phyloP scores from a whole-genome alignment of 2,797 vertebrate species.

The Alcedo quadribrachys region DNA sequence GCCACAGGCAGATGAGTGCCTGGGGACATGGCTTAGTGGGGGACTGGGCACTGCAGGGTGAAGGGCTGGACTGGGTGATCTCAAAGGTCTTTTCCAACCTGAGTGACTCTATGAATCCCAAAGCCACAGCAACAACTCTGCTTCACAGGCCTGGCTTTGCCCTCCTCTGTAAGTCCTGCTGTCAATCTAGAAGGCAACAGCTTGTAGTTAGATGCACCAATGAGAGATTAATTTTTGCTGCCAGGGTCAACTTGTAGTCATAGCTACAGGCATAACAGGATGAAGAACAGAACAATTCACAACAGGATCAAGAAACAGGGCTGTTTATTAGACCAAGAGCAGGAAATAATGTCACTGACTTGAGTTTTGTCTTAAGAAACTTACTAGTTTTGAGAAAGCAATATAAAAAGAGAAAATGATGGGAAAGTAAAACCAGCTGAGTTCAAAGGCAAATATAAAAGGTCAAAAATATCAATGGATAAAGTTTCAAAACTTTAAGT shows the following conservation, averaged over 20 bases:
- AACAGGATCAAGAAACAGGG: conserved; percentile 8
- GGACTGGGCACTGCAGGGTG: too few species aligned
- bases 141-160: not conserved
- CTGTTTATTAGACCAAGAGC: conserved; percentile 20
- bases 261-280: conserved; percentile 62
- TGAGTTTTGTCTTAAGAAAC: conserved; percentile 24
- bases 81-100: too few species aligned
- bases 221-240: conserved; percentile 28
- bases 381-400: not conserved
- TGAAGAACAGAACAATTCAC: conserved; percentile 44
- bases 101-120: not conserved
- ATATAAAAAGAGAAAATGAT: not conserved
- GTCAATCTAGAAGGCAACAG: conserved; percentile 2
- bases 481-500: not conserved
- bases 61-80: too few species aligned
- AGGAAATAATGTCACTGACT: not conserved
- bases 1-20: too few species aligned
- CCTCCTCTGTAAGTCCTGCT: not conserved
- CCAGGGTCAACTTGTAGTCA: conserved; percentile 52
- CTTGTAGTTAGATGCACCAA: conserved; percentile 39
- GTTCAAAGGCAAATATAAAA: not conserved
- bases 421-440: not conserved
- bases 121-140: not conserved
- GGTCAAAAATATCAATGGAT: not conserved
- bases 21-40: too few species aligned